Base-by-base conservation (phyloP, 2,113 vertebrate genomes). In the Cygnus atratus region DNA sequence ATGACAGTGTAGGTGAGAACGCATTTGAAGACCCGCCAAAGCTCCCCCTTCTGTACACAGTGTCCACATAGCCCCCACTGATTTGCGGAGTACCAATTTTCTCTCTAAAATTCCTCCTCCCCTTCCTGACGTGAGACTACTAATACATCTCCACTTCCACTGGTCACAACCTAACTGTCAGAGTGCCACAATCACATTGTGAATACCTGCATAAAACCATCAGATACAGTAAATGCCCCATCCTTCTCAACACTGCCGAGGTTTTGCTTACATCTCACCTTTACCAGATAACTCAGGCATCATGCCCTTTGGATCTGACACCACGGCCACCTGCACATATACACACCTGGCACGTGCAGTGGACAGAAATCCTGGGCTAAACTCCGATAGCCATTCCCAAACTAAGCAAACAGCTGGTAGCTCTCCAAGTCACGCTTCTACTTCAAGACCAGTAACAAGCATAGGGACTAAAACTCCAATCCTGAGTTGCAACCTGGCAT, bases 391-490 rank as follows among this genome's bases (percentile, higher is more conserved):
- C 13, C 31, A 28, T 80, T 84, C 90, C 14, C 31, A 81, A 93
- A 66, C 41, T 14, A 78, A 84, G 52, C 9, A 81, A 75, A 77
- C 46, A 90, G 21, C 39, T 87, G 44, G 22, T 62, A 77, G 31
- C 63, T 84, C 46, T 75, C 41, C 31, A 88, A 81, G 16, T 28
- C 46, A 50, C 90, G 9, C 63, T 84, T 86, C 35, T 71, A 9
- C 63, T 84, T 95, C 22, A 84, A 71, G 66, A 6, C 29, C 54
- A 74, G 61, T 1, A 1, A 54, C 48, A 73, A 88, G 3, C 33
- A 18, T 50, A 88, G 31, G 13, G 54, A 79, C 54, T 82, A 76
- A 94, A 92, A 68, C 11, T 90, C 55, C 22, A 24, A 85, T 54
- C n/a, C 24, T 37, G 29, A 81, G 8, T 26, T 50, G 4, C 50